Percentiles rank a stretch among this genome's conserved stretches.
phyloP scores from a whole-genome alignment of 2,113 vertebrate genomes.

The Bombycilla garrulus region DNA sequence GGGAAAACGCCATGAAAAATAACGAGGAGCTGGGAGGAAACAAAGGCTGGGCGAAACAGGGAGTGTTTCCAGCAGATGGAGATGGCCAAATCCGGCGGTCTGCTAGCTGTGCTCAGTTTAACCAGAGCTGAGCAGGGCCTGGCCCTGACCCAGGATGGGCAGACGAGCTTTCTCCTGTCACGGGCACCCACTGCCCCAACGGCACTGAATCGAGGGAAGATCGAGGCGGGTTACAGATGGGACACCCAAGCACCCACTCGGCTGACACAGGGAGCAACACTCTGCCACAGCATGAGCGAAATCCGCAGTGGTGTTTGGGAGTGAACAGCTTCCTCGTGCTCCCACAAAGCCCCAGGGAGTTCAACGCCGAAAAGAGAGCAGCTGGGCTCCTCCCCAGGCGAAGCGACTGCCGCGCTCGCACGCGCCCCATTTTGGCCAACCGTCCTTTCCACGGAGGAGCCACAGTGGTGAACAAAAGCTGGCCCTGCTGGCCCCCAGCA shows the following conservation, averaged over 20 bases:
- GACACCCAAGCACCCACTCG: neutral
- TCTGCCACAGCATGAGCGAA: neutral
- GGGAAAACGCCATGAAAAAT: neutral
- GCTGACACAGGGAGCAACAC: neutral
- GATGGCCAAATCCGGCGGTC: neutral
- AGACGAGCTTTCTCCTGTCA: neutral
- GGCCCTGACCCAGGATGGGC: rapidly evolving
- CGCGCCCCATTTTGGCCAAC: neutral
- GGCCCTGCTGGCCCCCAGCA: neutral
- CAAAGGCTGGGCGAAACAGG: neutral
- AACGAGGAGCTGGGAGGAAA: neutral
- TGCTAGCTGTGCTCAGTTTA: neutral
- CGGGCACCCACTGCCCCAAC: neutral
- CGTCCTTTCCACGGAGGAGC: neutral
- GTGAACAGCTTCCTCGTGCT: neutral
- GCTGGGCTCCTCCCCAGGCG: neutral
- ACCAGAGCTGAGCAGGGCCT: neutral
- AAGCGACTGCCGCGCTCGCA: neutral
- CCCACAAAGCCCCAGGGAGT: neutral
- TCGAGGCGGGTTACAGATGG: neutral
- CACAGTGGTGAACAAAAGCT: neutral
- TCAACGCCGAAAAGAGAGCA: neutral
- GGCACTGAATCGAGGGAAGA: neutral
- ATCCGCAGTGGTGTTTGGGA: neutral
- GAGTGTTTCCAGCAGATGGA: neutral